phyloP scores from a whole-genome alignment of 2,888 invertebrate genomes.

The Sepiola atlantica region DNA sequence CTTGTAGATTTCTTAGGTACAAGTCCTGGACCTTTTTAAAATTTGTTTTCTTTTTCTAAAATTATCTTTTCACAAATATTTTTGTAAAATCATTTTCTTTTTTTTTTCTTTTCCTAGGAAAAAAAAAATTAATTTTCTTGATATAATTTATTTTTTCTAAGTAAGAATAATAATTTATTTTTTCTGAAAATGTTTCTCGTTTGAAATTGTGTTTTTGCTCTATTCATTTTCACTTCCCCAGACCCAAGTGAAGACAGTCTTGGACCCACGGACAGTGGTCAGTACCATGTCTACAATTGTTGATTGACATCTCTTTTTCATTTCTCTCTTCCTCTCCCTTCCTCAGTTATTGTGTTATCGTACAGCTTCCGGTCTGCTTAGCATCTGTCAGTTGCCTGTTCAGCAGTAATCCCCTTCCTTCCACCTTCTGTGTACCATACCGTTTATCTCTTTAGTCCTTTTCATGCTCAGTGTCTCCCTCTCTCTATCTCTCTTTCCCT shows the following conservation, averaged over 20 bases:
- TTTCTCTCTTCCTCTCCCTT: neutral
- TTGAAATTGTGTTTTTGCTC: slow-evolving; percentile 32
- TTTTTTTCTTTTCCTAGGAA: too few species aligned
- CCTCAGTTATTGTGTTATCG: neutral
- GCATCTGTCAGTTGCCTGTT: neutral
- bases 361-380: neutral
- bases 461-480: neutral
- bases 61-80: neutral
- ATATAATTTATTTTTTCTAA: neutral
- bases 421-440: neutral
- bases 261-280: slow-evolving; percentile 56
- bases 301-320: neutral
- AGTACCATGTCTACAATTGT: slow-evolving; percentile 50
- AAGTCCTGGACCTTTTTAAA: neutral
- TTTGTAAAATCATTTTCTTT: neutral
- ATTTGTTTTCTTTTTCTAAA: neutral
- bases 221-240: slow-evolving; percentile 48
- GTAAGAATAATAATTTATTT: neutral
- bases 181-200: neutral
- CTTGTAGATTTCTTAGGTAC: too few species aligned
- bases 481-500: neutral
- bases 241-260: slow-evolving; percentile 55
- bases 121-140: neutral
- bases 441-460: neutral
- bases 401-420: neutral